phyloP scores from a whole-genome alignment of 2,113 vertebrate species.

The Carlito syrichta region DNA sequence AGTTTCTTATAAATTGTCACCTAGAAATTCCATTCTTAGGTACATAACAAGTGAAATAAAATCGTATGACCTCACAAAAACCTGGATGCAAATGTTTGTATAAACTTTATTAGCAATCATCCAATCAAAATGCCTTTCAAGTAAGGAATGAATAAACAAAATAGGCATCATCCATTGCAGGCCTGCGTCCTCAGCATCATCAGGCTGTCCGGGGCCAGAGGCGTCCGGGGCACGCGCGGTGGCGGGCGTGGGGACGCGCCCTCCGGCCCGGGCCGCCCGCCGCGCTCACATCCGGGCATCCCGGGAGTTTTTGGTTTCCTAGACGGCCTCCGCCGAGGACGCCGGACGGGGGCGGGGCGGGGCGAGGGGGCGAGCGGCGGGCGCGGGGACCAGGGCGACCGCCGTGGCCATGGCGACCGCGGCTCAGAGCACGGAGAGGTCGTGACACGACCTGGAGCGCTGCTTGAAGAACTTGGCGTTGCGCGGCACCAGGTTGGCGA shows the following conservation, averaged over 20 bases:
- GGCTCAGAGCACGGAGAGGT: conserved; percentile 85
- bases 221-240: fast-evolving
- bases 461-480: conserved; percentile 90
- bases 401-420: conserved; percentile 52
- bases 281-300: background rate
- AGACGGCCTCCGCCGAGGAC: conserved; percentile 29
- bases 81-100: too few relatives aligned
- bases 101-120: too few relatives aligned
- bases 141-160: too few relatives aligned
- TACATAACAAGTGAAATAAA: too few relatives aligned
- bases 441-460: conserved; percentile 91
- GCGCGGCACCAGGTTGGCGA: conserved; percentile 88
- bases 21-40: too few relatives aligned
- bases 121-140: too few relatives aligned
- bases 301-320: conserved; percentile 66
- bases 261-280: background rate
- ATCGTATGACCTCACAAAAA: too few relatives aligned
- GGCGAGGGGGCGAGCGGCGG: background rate
- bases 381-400: conserved; percentile 57
- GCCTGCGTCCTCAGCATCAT: background rate
- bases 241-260: background rate
- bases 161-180: too few relatives aligned
- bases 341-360: background rate
- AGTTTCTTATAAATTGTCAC: too few relatives aligned
- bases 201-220: background rate